These are phyloP conservation scores for Mechanitis messenoides DNA, from an alignment of 2,888 invertebrate species.

Conservation along the genomic window DNA sequence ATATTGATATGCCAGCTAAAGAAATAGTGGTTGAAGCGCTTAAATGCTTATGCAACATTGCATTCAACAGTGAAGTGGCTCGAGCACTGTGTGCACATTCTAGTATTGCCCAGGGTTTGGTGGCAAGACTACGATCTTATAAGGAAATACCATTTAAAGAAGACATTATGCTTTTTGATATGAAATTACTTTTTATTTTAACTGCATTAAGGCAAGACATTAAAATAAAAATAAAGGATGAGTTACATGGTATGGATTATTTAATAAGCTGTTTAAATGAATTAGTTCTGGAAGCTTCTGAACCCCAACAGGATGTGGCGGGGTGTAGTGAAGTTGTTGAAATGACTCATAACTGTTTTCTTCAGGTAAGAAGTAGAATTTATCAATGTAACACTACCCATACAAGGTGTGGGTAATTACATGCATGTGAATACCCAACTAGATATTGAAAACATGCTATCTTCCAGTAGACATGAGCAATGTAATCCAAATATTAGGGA, in stretches of 20 bases:
- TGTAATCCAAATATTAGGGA: too few species aligned
- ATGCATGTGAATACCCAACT: too few species aligned
- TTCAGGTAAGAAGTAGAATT: constrained; percentile 42
- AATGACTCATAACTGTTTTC: constrained; percentile 37
- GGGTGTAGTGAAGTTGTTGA: constrained; percentile 38
- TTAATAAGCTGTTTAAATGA: constrained; percentile 82
- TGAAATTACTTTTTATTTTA: constrained; percentile 91
- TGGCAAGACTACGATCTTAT: constrained; percentile 82
- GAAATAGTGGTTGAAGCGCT: constrained; percentile 84
- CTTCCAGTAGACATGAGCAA: too few species aligned
- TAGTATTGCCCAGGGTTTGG: constrained; percentile 81
- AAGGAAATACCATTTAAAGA: constrained; percentile 79
- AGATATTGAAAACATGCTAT: too few species aligned
- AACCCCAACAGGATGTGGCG: constrained; percentile 39
- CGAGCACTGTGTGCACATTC: constrained; percentile 72
- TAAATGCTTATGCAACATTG: constrained; percentile 92
- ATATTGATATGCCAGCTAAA: constrained; percentile 60
- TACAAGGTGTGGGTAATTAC: too few species aligned
- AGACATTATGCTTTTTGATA: constrained; percentile 89
- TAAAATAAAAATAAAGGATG: constrained; percentile 79
- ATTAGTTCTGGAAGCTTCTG: constrained; percentile 68
- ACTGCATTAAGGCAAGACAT: constrained; percentile 88
- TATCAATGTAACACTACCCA: too few species aligned
- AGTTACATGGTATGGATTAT: constrained; percentile 82
- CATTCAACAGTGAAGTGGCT: constrained; percentile 81